Percentiles rank a stretch among this genome's conserved stretches.
These are phyloP conservation scores for Drosophila neocordata DNA, from an alignment of 1,140 invertebrate genomes.

Conservation along the genomic window DNA sequence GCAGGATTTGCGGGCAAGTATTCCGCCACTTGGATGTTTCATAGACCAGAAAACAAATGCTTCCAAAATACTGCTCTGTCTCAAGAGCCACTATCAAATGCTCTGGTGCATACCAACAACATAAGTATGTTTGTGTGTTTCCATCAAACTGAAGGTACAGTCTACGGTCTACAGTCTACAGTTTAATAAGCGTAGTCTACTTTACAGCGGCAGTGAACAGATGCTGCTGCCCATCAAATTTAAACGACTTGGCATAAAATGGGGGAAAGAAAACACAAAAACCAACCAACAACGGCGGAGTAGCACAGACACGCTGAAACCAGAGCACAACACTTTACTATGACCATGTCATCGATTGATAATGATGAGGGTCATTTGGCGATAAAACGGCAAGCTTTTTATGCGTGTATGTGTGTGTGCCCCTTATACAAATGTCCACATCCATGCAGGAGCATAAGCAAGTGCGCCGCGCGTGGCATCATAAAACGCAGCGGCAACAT, in stretches of 20 bases:
- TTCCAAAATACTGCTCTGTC: conserved; percentile 8
- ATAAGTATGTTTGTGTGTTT: not conserved
- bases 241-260: conserved; percentile 12
- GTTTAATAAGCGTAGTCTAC: conserved; percentile 8
- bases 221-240: conserved; percentile 15
- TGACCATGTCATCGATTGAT: conserved; percentile 53
- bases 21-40: conserved; percentile 1
- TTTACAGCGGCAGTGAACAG: conserved; percentile 3
- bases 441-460: not conserved
- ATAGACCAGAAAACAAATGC: conserved; percentile 9
- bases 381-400: conserved; percentile 49
- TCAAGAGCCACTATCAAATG: conserved; percentile 27
- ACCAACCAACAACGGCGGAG: not conserved
- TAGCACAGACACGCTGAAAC: conserved; percentile 23
- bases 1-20: not conserved
- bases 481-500: conserved; percentile 48
- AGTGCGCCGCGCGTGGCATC: conserved; percentile 29
- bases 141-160: conserved; percentile 1
- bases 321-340: conserved; percentile 35
- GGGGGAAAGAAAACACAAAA: conserved; percentile 27
- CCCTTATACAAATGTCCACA: not conserved
- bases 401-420: conserved; percentile 6
- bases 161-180: too few relatives aligned
- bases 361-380: conserved; percentile 69
- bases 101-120: not conserved